Evolutionary conservation across 1,140 invertebrate species (phyloP), one percentile per base, ranked within the genome.

Genomic region (Oppia nitens): DNA sequence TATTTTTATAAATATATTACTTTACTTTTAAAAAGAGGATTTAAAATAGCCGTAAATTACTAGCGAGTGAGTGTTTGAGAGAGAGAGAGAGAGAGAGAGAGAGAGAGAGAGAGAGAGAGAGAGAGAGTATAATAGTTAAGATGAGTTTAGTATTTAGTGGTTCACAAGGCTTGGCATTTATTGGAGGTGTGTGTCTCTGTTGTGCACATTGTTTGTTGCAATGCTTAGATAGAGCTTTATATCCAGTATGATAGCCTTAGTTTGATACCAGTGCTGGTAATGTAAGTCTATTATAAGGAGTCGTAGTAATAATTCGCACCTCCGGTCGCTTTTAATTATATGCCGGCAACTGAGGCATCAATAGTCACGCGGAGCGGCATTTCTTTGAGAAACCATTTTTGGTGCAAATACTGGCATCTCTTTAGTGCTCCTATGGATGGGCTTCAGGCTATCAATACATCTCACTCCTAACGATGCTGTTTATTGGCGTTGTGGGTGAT

Each of bases 371-470:
- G 48, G n/a, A n/a, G 57, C 49, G 49, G 57, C 57, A 24, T 59
- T n/a, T 27, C 57, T 57, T 59, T 40, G 32, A 40, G 17, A 17
- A 17, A 6, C 32, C 32, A 40, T 40, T 40, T 40, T 40, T 40
- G 32, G 32, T 40, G 32, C 32, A 40, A 40, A 40, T 40, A 17
- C 32, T 40, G 32, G 32, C 32, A 40, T 40, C 32, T 40, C 32
- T 40, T 40, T 40, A 40, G 32, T 40, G 32, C 6, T 6, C 17
- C 32, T 40, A 40, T 40, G 21, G 28, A 59, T 25, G 6, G 57
- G 57, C 57, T 29, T 47, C 9, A 59, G 49, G 57, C 49, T 55
- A 53, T 25, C 25, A 59, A 59, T 57, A 59, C 57, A 59, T 59
- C 25, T 55, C 29, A 21, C 57, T 56, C 17, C 29, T 57, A 55